These are phyloP conservation scores for Mirza zaza DNA, from an alignment of 2,113 vertebrate species.

Conservation along the genomic window DNA sequence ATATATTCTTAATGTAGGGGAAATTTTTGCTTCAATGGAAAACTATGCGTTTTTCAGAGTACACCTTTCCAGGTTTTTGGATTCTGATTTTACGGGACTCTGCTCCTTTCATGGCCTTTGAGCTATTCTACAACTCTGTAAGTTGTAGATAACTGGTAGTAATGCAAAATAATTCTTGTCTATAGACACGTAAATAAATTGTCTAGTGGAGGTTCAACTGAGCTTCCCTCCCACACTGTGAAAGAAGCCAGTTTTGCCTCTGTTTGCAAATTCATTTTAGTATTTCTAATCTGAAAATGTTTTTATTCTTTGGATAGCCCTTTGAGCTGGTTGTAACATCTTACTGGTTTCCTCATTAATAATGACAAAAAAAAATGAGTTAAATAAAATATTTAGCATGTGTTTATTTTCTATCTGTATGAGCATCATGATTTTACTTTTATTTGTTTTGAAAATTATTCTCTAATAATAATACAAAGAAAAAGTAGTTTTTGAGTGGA, in stretches of 20 bases:
- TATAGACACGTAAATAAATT: not conserved
- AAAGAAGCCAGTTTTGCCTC: not conserved
- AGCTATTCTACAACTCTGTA: not conserved
- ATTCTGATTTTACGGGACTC: not conserved
- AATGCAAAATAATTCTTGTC: not conserved
- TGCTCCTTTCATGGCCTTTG: not conserved
- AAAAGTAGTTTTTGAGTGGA: slow-evolving; percentile 28
- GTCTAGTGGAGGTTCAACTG: not conserved
- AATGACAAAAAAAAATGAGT: not conserved
- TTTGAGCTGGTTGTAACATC: not conserved
- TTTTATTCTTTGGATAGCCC: not conserved
- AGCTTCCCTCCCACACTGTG: not conserved
- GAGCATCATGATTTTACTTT: not conserved
- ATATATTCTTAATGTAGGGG: slow-evolving; percentile 5
- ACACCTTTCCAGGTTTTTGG: not conserved
- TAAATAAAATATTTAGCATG: not conserved
- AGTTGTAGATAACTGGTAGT: slow-evolving; percentile 2
- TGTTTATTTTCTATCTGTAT: not conserved
- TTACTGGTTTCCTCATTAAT: not conserved
- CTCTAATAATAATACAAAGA: not conserved
- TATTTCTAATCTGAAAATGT: not conserved
- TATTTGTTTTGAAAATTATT: not conserved
- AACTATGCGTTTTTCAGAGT: not conserved
- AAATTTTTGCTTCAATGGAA: slow-evolving; percentile 12
- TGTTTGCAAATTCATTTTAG: not conserved